Evolutionary conservation across 1,140 invertebrate species (phyloP).

Genomic region (Drosophila azteca): DNA sequence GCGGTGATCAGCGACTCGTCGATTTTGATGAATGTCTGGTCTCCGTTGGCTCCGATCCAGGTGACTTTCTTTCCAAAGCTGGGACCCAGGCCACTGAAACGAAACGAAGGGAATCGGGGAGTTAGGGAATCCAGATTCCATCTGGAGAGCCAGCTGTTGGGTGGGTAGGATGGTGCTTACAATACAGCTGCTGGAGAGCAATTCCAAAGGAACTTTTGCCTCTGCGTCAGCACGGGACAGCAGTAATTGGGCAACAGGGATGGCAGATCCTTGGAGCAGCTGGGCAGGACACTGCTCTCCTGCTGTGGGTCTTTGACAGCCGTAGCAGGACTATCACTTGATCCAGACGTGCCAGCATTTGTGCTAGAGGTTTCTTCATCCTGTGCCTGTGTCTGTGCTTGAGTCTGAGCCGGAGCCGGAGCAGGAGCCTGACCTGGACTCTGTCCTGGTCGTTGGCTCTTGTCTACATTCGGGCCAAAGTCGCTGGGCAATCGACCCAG

Average conservation of each 20-base stretch:
- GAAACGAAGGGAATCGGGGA: not conserved
- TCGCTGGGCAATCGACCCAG: constrained; percentile 88
- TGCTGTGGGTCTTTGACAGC: not conserved
- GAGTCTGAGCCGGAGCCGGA: not conserved
- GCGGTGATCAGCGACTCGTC: constrained; percentile 96
- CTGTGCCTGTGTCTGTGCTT: not conserved
- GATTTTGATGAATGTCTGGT: constrained; percentile 97
- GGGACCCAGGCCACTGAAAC: constrained; percentile 87
- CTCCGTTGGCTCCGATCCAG: constrained; percentile 96
- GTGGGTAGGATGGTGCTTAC: constrained; percentile 42
- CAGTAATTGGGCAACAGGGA: constrained; percentile 48
- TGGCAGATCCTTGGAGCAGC: constrained; percentile 69
- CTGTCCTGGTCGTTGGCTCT: constrained; percentile 48
- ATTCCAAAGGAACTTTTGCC: constrained; percentile 88
- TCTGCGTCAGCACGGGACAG: constrained; percentile 58
- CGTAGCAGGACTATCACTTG: constrained; percentile 1
- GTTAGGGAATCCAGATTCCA: not conserved
- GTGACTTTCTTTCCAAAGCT: constrained; percentile 92
- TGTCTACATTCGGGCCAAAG: constrained; percentile 56
- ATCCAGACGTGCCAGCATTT: constrained; percentile 41
- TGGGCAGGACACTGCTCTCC: constrained; percentile 42
- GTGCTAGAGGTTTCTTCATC: constrained; percentile 52
- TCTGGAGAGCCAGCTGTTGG: no score
- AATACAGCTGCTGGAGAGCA: constrained; percentile 92
- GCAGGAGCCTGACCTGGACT: not conserved